Conservation (phyloP, 2,113 vertebrate genomes). For the Himantopus leucocephalus region DNA sequence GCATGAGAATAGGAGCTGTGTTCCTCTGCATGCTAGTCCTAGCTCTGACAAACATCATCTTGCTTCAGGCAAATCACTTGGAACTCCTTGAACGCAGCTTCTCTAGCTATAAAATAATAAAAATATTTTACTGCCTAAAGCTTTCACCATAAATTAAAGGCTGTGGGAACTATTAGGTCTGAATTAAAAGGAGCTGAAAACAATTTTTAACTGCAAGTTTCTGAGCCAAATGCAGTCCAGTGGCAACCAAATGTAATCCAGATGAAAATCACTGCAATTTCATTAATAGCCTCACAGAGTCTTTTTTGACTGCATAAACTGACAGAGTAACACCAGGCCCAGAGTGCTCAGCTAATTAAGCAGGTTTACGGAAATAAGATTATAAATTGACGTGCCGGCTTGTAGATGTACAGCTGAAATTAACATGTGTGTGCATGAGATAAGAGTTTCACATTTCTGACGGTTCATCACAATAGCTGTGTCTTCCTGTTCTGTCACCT, state of each 20-base stretch:
- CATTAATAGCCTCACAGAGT: background rate
- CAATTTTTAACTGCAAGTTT: background rate
- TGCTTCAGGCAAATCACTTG: constrained; percentile 33
- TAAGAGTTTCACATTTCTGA: background rate
- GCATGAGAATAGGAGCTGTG: constrained; percentile 16
- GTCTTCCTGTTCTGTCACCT: background rate
- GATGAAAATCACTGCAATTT: background rate
- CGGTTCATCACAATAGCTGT: background rate
- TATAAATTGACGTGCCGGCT: background rate
- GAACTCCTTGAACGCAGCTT: background rate
- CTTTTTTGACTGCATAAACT: background rate
- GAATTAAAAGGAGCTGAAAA: background rate
- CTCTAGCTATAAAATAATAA: background rate
- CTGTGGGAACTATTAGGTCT: background rate
- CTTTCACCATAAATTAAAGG: background rate
- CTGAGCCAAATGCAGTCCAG: background rate
- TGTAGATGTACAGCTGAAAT: background rate
- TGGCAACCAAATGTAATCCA: background rate
- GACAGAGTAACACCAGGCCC: background rate
- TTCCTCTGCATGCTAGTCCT: background rate
- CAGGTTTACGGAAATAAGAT: background rate
- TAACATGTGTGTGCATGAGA: background rate
- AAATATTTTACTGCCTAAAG: background rate
- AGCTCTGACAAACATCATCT: constrained; percentile 1
- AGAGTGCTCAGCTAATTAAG: constrained; percentile 8